Percentiles rank a stretch among this genome's conserved stretches.
Conservation (phyloP, 2,888 invertebrate genomes). For the Oithona nana region DNA sequence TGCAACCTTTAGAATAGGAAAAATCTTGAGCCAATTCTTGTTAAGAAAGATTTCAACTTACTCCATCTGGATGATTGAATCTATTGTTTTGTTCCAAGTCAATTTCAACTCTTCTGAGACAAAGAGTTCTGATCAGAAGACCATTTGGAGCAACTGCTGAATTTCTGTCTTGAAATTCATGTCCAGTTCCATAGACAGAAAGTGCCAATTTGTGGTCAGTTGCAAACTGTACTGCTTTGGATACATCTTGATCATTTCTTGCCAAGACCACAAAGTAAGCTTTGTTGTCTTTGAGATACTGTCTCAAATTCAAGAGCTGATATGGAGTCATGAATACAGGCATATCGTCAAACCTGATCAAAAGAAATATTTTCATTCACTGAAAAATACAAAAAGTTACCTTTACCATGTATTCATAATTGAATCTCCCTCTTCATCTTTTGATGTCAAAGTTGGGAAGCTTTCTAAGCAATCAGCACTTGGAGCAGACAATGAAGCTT, state of each 20-base stretch:
- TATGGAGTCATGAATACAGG: no score
- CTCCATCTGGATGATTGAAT: background rate
- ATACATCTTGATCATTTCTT: background rate
- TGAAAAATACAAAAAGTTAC: no score
- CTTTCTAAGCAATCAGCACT: no score
- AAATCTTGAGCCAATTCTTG: no score
- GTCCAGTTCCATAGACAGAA: background rate
- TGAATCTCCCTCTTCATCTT: no score
- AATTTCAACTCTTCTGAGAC: background rate
- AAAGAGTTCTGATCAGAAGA: background rate
- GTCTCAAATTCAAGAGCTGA: no score
- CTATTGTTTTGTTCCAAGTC: background rate
- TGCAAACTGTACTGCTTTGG: background rate
- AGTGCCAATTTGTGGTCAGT: background rate
- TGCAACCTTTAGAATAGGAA: background rate
- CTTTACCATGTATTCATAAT: no score
- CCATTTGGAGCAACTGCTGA: background rate
- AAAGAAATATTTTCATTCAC: no score
- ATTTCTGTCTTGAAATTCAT: conserved; percentile 7
- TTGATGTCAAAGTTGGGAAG: no score
- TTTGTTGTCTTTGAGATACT: background rate
- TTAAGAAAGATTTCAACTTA: no score
- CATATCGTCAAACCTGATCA: no score
- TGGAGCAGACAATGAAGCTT: no score
- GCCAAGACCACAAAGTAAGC: background rate